These are phyloP conservation scores for Zootoca vivipara DNA, from an alignment of 2,113 vertebrate species.

Conservation along the genomic window DNA sequence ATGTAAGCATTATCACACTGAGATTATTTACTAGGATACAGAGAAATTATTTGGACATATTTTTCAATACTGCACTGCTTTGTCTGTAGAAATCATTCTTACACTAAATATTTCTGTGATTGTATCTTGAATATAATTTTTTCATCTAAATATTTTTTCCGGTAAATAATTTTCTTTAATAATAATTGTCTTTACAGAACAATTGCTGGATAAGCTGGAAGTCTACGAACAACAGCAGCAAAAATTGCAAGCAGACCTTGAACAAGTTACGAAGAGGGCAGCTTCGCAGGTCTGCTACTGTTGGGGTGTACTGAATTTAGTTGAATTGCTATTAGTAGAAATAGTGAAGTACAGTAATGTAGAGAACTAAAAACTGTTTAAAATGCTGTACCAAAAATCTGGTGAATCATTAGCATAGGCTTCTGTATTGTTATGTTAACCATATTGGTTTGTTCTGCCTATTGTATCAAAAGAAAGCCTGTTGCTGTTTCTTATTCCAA, in stretches of 20 bases:
- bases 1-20: neutral
- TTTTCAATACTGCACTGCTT: neutral
- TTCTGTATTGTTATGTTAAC: neutral
- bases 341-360: neutral
- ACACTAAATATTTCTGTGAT: neutral
- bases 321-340: constrained; percentile 4
- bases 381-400: neutral
- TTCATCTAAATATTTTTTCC: neutral
- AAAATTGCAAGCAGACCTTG: constrained; percentile 88
- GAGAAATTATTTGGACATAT: neutral
- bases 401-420: neutral
- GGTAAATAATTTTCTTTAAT: neutral
- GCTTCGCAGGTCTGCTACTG: constrained; percentile 83
- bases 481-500: no score
- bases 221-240: constrained; percentile 90
- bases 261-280: constrained; percentile 89
- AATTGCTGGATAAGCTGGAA: constrained; percentile 84
- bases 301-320: neutral
- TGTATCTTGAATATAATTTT: neutral
- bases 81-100: neutral
- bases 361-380: neutral
- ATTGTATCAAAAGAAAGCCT: neutral
- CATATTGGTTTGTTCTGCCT: neutral
- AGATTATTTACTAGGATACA: neutral
- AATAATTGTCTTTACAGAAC: constrained; percentile 71